Evolutionary conservation across 2,888 invertebrate genomes (phyloP).

Genomic region (Eristalis pertinax): DNA sequence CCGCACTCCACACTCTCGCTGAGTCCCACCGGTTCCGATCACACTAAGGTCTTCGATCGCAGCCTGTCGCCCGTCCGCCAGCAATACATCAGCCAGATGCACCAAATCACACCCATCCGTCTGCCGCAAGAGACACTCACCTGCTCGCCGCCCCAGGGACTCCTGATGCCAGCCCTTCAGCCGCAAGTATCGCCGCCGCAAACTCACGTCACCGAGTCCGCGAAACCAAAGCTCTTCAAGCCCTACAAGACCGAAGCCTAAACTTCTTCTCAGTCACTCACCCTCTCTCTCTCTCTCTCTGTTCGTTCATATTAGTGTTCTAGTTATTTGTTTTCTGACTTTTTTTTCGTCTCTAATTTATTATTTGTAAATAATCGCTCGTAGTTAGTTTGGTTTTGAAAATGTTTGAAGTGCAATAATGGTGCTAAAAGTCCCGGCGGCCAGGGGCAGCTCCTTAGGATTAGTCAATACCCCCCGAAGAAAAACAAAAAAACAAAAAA

Average conservation of each 20-base stretch:
- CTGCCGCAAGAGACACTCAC: constrained; percentile 63
- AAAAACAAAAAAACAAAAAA: background rate
- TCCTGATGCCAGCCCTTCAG: constrained; percentile 75
- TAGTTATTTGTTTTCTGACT: background rate
- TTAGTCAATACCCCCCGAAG: constrained; percentile 11
- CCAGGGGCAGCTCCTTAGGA: constrained; percentile 27
- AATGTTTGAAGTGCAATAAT: constrained; percentile 51
- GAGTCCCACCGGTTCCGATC: constrained; percentile 81
- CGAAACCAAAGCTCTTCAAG: constrained; percentile 87
- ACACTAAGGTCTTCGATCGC: constrained; percentile 80
- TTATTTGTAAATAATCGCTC: constrained; percentile 27
- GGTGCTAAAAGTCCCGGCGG: constrained; percentile 42
- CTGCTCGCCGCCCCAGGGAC: constrained; percentile 60
- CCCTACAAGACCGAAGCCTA: constrained; percentile 85
- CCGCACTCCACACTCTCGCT: constrained; percentile 81
- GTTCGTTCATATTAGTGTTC: background rate
- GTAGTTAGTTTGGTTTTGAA: constrained; percentile 15
- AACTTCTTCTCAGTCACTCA: too few relatives aligned
- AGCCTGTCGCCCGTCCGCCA: constrained; percentile 77
- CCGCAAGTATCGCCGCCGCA: constrained; percentile 73
- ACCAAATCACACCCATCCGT: constrained; percentile 75
- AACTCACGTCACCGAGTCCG: constrained; percentile 74
- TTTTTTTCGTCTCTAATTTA: constrained; percentile 12
- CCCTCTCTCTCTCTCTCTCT: background rate
- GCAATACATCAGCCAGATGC: constrained; percentile 73